Conservation (phyloP, 2,797 vertebrate species). For the Odontamblyopus lacepedii region DNA sequence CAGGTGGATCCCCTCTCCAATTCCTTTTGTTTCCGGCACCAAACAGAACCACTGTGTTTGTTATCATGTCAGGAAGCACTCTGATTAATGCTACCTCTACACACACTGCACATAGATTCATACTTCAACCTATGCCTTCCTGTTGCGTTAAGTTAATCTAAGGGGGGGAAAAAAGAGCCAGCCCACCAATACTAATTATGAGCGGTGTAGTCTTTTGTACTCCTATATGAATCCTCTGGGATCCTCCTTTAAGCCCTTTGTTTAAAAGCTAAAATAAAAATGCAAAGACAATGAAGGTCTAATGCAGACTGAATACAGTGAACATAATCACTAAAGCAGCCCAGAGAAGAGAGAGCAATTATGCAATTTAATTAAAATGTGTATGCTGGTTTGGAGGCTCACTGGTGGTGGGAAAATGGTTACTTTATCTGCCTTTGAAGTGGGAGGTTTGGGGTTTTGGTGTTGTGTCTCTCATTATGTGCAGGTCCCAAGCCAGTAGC, state of each 20-base stretch:
- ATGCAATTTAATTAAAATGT: constrained; percentile 6
- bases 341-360: neutral
- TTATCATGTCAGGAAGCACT: constrained; percentile 51
- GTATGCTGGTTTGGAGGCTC: neutral
- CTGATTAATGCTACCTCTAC: constrained; percentile 40
- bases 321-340: neutral
- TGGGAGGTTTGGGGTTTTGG: neutral
- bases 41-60: constrained; percentile 43
- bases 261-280: neutral
- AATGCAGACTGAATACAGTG: constrained; percentile 4
- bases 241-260: constrained; percentile 4
- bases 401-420: neutral
- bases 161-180: neutral
- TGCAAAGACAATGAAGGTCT: neutral
- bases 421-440: neutral
- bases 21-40: constrained; percentile 62
- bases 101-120: neutral
- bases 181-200: neutral
- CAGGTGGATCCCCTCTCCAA: constrained; percentile 70
- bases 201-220: constrained; percentile 1
- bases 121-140: neutral
- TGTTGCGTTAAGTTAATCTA: constrained; percentile 7
- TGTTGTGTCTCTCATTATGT: neutral
- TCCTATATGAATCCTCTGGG: constrained; percentile 8
- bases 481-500: neutral